phyloP scores from a whole-genome alignment of 2,113 vertebrate species.

The Oreochromis aureus region DNA sequence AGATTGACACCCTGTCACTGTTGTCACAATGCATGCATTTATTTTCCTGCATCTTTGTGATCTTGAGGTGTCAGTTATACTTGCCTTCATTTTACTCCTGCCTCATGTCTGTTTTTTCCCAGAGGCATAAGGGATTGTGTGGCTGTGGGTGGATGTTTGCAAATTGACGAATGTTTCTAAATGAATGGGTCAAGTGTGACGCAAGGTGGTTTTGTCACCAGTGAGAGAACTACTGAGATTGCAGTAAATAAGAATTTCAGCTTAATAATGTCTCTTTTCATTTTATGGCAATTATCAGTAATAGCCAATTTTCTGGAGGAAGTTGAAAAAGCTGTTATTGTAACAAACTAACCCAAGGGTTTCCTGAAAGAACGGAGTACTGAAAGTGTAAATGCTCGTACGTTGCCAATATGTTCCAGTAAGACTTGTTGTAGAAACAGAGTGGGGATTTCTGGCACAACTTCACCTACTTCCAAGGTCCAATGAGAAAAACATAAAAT shows the following conservation, averaged over 20 bases:
- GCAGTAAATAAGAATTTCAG: background rate
- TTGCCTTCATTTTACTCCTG: slow-evolving; percentile 4
- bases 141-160: background rate
- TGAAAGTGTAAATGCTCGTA: background rate
- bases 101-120: background rate
- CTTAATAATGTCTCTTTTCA: background rate
- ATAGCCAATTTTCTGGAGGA: background rate
- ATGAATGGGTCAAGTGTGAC: background rate
- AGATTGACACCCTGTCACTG: background rate
- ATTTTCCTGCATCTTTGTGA: background rate
- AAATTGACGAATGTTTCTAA: background rate
- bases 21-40: background rate
- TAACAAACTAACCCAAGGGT: background rate
- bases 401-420: background rate
- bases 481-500: background rate
- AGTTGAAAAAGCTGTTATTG: background rate
- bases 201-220: background rate
- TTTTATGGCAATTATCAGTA: background rate
- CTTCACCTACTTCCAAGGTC: background rate
- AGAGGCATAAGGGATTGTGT: background rate
- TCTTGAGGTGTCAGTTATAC: background rate
- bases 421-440: background rate
- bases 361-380: background rate
- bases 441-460: background rate
- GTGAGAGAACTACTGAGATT: background rate